phyloP scores from a whole-genome alignment of 2,888 invertebrate species.

The Parnassius glacialis region DNA sequence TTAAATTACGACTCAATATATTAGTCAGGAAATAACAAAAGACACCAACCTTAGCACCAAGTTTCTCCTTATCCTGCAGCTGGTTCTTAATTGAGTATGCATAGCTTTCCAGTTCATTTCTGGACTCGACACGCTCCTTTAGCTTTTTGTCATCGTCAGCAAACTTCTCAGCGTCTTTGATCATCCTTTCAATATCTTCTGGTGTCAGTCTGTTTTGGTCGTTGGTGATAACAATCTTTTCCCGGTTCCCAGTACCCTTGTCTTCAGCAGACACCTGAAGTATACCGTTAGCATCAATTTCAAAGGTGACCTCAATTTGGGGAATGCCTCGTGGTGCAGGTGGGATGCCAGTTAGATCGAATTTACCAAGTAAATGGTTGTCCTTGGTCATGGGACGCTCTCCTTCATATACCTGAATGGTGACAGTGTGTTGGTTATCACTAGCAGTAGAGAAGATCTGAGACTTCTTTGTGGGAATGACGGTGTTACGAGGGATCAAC shows the following conservation, averaged over 20 bases:
- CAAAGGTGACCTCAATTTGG: conserved; percentile 96
- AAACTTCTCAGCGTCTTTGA: conserved; percentile 99
- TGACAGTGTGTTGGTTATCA: conserved; percentile 99
- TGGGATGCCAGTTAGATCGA: conserved; percentile 98
- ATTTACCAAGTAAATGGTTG: conserved; percentile 98
- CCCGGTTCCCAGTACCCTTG: conserved; percentile 99
- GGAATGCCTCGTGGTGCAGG: conserved; percentile 96
- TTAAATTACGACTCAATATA: no score
- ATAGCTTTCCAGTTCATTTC: conserved; percentile 98
- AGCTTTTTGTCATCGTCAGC: conserved; percentile 99
- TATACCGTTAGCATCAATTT: conserved; percentile 97
- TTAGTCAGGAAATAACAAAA: not conserved
- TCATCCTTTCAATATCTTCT: conserved; percentile 99
- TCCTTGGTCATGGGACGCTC: conserved; percentile 99
- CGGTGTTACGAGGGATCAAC: conserved; percentile 98
- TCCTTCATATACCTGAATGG: conserved; percentile 99
- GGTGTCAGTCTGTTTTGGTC: conserved; percentile 98
- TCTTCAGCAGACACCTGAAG: conserved; percentile 98
- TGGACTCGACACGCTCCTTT: conserved; percentile 96
- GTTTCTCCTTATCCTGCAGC: conserved; percentile 96
- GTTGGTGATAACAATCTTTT: conserved; percentile 99
- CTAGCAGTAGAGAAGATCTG: conserved; percentile 99
- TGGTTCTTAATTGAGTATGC: conserved; percentile 99
- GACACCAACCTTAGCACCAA: conserved; percentile 85
- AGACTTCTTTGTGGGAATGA: conserved; percentile 99